Base-by-base conservation (phyloP, 1,140 invertebrate species). In the Catajapyx aquilonaris region DNA sequence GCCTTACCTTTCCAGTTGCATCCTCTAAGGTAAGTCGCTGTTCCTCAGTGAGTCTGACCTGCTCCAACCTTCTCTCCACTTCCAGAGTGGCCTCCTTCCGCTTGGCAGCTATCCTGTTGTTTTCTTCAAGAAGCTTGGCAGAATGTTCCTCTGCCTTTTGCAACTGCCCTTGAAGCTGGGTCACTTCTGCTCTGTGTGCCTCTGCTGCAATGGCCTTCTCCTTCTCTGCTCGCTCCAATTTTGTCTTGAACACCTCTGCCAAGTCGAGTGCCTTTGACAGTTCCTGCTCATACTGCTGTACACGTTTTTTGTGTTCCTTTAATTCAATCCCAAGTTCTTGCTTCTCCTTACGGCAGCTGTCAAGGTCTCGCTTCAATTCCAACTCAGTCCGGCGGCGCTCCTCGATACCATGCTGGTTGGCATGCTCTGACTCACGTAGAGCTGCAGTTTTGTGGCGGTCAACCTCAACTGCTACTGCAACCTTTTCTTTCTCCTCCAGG, bases 391-490 rank as follows among this genome's bases (percentile, higher is more conserved):
- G 43, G 21, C 53, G 48, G 44, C 60, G 55, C 36, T 56, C 54
- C 20, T 56, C 47, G 21, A 59, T 60, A n/a, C 63, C 47, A 37
- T 59, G 56, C 10, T 54, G 56, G 58, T 61, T 66, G 2, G 69
- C 63, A 18, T 64, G 59, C 39, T 69, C 63, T 16, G 76, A 64
- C 47, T 71, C 69, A 4, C 52, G 44, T 13, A 84, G 70, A 0
- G 71, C 66, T 11, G 60, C 50, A 50, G 81, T 77, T 50, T 84
- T 83, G 5, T 71, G 61, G 31, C 66, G 62, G 52, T 81, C 78
- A 1, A 83, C 70, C 53, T 69, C 65, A 9, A 81, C 53, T 3
- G 78, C 78, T 2, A 81, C 77, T 0, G 76, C 74, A 18, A 83
- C 49, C 43, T 75, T 72, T 50, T 84, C 73, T 54, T 81, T 72